Evolutionary conservation across 2,797 vertebrate genomes (phyloP).

Genomic region (Limosa lapponica): DNA sequence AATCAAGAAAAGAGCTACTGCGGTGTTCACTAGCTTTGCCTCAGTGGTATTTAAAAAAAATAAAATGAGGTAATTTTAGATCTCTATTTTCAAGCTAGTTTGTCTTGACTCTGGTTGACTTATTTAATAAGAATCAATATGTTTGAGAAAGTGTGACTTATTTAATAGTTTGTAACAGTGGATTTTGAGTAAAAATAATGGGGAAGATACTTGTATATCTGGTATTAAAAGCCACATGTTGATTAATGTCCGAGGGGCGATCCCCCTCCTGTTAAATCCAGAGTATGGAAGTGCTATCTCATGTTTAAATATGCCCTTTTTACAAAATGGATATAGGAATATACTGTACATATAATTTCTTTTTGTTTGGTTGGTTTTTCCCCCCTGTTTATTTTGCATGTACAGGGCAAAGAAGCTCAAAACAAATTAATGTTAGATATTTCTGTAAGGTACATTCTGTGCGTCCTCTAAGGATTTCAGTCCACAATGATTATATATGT

Average conservation of each 20-base stretch:
- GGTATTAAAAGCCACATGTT: not conserved
- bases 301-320: not conserved
- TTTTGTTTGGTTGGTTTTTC: fast-evolving
- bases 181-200: not conserved
- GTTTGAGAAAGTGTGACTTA: not conserved
- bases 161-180: not conserved
- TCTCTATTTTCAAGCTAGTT: not conserved
- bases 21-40: not conserved
- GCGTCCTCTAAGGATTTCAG: not conserved
- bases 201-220: not conserved
- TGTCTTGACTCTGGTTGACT: not conserved
- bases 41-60: not conserved
- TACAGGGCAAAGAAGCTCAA: not conserved
- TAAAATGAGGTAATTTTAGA: not conserved
- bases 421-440: not conserved
- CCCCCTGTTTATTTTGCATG: not conserved
- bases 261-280: not conserved
- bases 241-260: not conserved
- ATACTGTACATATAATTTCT: not conserved
- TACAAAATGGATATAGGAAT: not conserved
- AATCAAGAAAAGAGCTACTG: not conserved
- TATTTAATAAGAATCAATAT: not conserved
- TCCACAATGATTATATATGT: not conserved
- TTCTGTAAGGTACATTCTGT: not conserved
- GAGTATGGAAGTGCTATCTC: not conserved